Evolutionary conservation across 2,888 invertebrate genomes (phyloP), one percentile per base, ranked within the genome.

Genomic region (Cabera pusaria): DNA sequence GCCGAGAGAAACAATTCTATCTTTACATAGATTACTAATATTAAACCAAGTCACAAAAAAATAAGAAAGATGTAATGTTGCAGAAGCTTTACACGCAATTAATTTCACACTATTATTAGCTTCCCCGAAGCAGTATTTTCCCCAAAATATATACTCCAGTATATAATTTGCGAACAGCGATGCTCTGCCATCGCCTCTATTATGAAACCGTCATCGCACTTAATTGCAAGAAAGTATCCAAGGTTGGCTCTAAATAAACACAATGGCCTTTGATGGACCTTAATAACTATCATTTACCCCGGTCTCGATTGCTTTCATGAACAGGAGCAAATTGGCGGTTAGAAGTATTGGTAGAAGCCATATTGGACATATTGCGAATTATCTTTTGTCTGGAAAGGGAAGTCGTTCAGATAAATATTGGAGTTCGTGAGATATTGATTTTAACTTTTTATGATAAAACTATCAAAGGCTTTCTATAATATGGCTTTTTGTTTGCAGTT

Each of bases 281-380:
- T 68, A 72, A 75, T 74, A 64, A 61, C 65, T 51, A 65, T 62
- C 48, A 72, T 76, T 72, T 59, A 45, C 29, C 21, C 37, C 48
- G 49, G 44, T 58, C 46, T 45, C 46, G 53, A 50, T 32, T 27
- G 49, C 54, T 36, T 57, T 51, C 44, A 52, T 52, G 29, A 38
- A 51, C 33, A 51, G 37, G 22, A 38, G 43, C 21, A 47, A 47
- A 43, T 39, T 39, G 37, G 27, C 24, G 31, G 35, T 40, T 50
- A 38, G 26, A 39, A 27, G 17, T 20, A 34, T 40, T 34, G 34
- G 23, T 21, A 24, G 21, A 33, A 19, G 19, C 33, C 24, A 24
- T 40, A 34, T 34, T 34, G 39, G 19, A 24, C 19, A 9, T 33
- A 28, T 34, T 24, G 20, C 19, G 24, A 34, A 40, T 33, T 33